Evolutionary conservation across 2,113 vertebrate species (phyloP).

Genomic region (Shinisaurus crocodilurus): DNA sequence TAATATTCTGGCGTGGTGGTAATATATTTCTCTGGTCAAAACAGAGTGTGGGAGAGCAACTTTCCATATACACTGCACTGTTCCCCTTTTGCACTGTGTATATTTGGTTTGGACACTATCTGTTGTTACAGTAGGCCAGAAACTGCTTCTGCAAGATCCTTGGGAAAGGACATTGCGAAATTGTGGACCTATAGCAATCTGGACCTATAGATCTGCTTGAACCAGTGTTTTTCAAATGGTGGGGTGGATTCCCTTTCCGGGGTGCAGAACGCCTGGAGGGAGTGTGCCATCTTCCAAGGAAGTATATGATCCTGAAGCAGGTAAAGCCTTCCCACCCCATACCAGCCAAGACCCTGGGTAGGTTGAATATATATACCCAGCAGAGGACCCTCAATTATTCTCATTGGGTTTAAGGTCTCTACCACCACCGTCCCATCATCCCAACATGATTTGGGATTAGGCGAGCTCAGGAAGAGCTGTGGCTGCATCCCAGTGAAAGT

Average conservation of each 20-base stretch:
- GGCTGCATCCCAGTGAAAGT: background rate
- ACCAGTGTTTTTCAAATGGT: too few species aligned
- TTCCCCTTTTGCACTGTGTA: background rate
- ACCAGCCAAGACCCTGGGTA: background rate
- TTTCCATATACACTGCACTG: background rate
- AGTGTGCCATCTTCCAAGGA: background rate
- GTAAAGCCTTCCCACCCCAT: background rate
- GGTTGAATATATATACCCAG: too few species aligned
- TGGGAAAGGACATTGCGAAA: background rate
- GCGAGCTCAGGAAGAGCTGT: background rate
- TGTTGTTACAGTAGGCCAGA: constrained; percentile 4
- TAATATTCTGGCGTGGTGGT: background rate
- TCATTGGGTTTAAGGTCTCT: background rate
- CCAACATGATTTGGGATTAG: background rate
- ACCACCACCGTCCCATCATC: background rate
- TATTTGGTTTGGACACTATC: constrained; percentile 3
- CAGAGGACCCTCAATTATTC: too few species aligned
- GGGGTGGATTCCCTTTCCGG: background rate
- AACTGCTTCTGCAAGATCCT: background rate
- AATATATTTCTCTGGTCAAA: background rate
- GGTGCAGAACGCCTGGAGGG: background rate
- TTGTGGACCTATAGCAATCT: fast-evolving
- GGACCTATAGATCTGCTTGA: background rate
- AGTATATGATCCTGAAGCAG: background rate
- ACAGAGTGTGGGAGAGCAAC: constrained; percentile 14